Evolutionary conservation across 2,888 invertebrate species (phyloP), one percentile per base, ranked within the genome.

Genomic region (Neocrepidodera transversa): DNA sequence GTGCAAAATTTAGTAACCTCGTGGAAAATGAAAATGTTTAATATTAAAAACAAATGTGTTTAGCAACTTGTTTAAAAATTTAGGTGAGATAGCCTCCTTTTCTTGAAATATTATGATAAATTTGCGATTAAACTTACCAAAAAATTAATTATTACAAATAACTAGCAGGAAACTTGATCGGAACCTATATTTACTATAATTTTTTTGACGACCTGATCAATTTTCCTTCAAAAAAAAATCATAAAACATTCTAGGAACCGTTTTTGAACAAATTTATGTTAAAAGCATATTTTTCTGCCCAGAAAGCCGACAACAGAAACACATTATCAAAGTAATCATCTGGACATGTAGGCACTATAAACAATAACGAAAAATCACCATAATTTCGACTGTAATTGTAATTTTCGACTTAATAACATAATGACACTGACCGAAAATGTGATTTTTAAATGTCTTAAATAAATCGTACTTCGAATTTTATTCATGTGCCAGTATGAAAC

Each of bases 351-450:
- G 28, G 40, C 43, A 42, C 52, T 42, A 52, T 52, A 52, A 52
- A 52, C 52, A 52, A 42, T 40, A 42, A 42, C 20, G 30, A 52
- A 52, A 52, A 52, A 52, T 42, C 5, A 10, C 52, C 52, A 42
- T 43, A 52, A 52, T 52, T 30, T 52, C 13, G 11, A 36, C 11
- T 13, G 42, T 52, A 28, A 52, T 26, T 52, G 42, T 32, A 52
- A 52, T 42, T 42, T 52, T 42, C 42, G 20, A 30, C 42, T 8
- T 52, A 52, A 52, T 42, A 52, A 43, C 52, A 52, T 52, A 52
- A 52, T 52, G 49, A 28, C 17, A 30, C 10, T 32, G 42, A 42
- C 32, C 52, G 32, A 18, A 17, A 35, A 49, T 52, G 4, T 20
- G 36, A 42, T 42, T 54, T 47, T 47, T 54, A 47, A 20, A 42